A percentile compares a stretch with the other conserved stretches of the same genome.
These are phyloP conservation scores for Zaprionus bogoriensis DNA, from an alignment of 2,888 invertebrate species.

Conservation along the genomic window DNA sequence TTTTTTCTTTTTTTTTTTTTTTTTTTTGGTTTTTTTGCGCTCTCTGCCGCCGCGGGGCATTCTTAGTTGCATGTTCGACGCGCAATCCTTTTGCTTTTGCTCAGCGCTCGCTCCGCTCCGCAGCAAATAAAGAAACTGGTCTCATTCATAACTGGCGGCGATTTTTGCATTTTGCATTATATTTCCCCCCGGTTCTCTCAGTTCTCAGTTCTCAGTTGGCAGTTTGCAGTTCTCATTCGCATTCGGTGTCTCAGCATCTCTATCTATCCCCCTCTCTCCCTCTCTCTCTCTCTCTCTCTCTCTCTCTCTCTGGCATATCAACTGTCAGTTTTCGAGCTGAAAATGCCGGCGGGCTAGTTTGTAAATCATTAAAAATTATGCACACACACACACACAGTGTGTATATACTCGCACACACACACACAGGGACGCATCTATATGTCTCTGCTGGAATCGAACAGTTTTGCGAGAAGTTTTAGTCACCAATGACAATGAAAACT, in stretches of 20 bases:
- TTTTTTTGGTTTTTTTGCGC: conserved; percentile 12
- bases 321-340: conserved; percentile 79
- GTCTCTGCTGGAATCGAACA: conserved; percentile 17
- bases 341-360: conserved; percentile 67
- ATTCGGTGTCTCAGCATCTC: conserved; percentile 19
- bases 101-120: conserved; percentile 36
- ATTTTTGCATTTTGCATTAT: conserved; percentile 73
- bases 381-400: conserved; percentile 61
- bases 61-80: conserved; percentile 77
- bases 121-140: conserved; percentile 77
- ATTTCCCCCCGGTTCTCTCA: conserved; percentile 34
- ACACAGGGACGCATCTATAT: conserved; percentile 6
- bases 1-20: conserved; percentile 17
- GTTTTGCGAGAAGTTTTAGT: conserved; percentile 49
- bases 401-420: conserved; percentile 57
- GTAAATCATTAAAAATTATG: conserved; percentile 81
- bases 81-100: conserved; percentile 71
- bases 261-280: not conserved
- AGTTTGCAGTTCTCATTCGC: conserved; percentile 30
- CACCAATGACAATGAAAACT: conserved; percentile 63
- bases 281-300: not conserved
- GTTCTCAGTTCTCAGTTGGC: conserved; percentile 38
- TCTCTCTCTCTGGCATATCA: conserved; percentile 65
- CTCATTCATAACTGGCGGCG: conserved; percentile 75
- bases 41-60: conserved; percentile 49